phyloP scores from a whole-genome alignment of 2,797 vertebrate species.

The Spinibarbus caldwelli region DNA sequence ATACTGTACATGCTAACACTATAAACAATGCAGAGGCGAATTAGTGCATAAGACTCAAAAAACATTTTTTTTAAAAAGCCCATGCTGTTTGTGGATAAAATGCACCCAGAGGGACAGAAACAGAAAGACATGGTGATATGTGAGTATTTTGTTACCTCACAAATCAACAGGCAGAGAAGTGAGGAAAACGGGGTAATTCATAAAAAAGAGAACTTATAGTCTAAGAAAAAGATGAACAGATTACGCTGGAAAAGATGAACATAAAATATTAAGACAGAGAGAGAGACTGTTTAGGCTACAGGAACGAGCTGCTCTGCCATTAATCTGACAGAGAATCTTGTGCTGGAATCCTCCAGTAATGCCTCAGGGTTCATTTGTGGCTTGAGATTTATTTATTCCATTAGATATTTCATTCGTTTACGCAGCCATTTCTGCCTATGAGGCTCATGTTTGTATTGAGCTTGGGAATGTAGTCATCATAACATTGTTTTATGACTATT shows the following conservation, averaged over 20 bases:
- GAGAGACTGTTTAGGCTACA: slow-evolving; percentile 18
- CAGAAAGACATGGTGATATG: neutral
- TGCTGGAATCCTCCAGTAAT: slow-evolving; percentile 16
- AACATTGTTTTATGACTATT: slow-evolving; percentile 36
- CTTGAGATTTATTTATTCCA: slow-evolving; percentile 36
- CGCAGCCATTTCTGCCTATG: slow-evolving; percentile 17
- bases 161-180: slow-evolving; percentile 5
- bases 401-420: slow-evolving; percentile 42
- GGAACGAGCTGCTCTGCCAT: slow-evolving; percentile 15
- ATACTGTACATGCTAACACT: neutral
- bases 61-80: no score
- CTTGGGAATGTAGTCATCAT: slow-evolving; percentile 30
- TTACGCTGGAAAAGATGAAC: neutral
- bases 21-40: neutral
- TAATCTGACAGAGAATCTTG: slow-evolving; percentile 16
- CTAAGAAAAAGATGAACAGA: slow-evolving; percentile 27
- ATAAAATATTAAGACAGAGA: neutral
- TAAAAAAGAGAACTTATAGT: neutral
- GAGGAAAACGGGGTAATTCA: neutral
- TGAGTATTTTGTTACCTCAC: neutral
- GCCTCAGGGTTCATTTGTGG: slow-evolving; percentile 43
- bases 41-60: neutral
- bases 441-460: slow-evolving; percentile 33
- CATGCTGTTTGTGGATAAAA: neutral
- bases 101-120: neutral